phyloP scores from a whole-genome alignment of 2,113 vertebrate species.

The Gasterosteus aculeatus region DNA sequence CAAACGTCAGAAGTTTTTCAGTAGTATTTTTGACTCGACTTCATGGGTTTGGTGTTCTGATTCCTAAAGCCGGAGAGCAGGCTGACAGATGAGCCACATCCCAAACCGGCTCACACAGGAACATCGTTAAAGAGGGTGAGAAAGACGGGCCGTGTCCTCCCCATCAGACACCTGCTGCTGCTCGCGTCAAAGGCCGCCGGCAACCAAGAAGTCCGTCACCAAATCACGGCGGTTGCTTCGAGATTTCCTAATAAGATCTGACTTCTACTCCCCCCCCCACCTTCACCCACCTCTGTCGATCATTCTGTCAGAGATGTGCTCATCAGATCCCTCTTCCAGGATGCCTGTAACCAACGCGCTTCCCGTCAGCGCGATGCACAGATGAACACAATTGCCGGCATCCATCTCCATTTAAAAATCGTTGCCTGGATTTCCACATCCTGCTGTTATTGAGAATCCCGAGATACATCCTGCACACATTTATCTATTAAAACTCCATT shows the following conservation, averaged over 20 bases:
- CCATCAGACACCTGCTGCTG: slow-evolving; percentile 45
- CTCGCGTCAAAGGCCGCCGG: slow-evolving; percentile 6
- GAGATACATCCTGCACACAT: slow-evolving; percentile 67
- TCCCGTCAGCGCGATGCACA: slow-evolving; percentile 35
- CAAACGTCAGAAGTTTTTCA: not conserved
- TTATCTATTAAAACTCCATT: slow-evolving; percentile 77
- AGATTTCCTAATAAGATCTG: not conserved
- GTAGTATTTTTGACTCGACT: not conserved
- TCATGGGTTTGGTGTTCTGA: not conserved
- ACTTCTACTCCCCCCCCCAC: slow-evolving; percentile 10
- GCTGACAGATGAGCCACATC: not conserved
- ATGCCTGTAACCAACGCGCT: slow-evolving; percentile 39
- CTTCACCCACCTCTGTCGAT: slow-evolving; percentile 22
- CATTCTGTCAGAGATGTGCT: slow-evolving; percentile 16
- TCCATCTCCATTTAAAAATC: slow-evolving; percentile 73
- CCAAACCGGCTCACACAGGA: slow-evolving; percentile 1
- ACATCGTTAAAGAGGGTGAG: slow-evolving; percentile 59
- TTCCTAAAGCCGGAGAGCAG: slow-evolving; percentile 26
- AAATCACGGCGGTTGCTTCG: not conserved
- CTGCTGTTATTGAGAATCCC: slow-evolving; percentile 63
- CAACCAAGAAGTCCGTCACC: slow-evolving; percentile 46
- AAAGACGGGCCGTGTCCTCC: slow-evolving; percentile 26
- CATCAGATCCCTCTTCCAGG: slow-evolving; percentile 35
- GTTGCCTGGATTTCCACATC: slow-evolving; percentile 64
- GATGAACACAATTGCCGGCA: slow-evolving; percentile 54